phyloP scores from a whole-genome alignment of 2,113 vertebrate genomes.

The Melanocharis versteri region DNA sequence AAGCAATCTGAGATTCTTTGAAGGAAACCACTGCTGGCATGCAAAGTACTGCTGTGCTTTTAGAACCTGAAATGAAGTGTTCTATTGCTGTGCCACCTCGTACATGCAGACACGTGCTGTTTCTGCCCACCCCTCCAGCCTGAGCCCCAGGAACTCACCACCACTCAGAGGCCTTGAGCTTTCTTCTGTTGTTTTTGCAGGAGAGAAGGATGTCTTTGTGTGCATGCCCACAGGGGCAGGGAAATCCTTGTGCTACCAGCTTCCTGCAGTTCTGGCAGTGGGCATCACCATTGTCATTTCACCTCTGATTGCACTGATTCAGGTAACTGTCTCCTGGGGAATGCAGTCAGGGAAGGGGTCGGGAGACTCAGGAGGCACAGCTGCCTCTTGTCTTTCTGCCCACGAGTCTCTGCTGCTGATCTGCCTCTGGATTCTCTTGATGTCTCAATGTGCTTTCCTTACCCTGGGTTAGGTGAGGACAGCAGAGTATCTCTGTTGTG shows the following conservation, averaged over 20 bases:
- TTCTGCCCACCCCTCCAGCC: background rate
- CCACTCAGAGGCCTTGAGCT: conserved; percentile 2
- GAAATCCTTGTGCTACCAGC: conserved; percentile 96
- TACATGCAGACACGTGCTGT: background rate
- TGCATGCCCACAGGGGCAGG: conserved; percentile 98
- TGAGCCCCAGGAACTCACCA: background rate
- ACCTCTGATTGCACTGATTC: conserved; percentile 95
- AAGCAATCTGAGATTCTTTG: background rate
- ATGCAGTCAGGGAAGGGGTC: background rate
- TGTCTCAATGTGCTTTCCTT: background rate
- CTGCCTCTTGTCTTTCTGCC: background rate
- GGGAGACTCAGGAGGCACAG: background rate
- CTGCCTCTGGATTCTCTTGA: background rate
- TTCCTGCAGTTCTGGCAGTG: conserved; percentile 87
- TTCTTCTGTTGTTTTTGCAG: conserved; percentile 74
- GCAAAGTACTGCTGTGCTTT: background rate
- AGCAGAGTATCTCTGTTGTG: background rate
- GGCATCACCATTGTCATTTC: conserved; percentile 95
- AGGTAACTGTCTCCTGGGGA: conserved; percentile 76
- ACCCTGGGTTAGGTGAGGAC: background rate
- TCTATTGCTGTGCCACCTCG: background rate
- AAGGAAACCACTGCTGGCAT: background rate
- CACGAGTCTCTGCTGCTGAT: background rate
- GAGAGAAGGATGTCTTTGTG: conserved; percentile 92
- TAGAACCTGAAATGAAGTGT: background rate